Percentiles rank a stretch among this genome's conserved stretches.
Conservation (phyloP, 2,888 invertebrate species). For the Opisthograptis luteolata region DNA sequence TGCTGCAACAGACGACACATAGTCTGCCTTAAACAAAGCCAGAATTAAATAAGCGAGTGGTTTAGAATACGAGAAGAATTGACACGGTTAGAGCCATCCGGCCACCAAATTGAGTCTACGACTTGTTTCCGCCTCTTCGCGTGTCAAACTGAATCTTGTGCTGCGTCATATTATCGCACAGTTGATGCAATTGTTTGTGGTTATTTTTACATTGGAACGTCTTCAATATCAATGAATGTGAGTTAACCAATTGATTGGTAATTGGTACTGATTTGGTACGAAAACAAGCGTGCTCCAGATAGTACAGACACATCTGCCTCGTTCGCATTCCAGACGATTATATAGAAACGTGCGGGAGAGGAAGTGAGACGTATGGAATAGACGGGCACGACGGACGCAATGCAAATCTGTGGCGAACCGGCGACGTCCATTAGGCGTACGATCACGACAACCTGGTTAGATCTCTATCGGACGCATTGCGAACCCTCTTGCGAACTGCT, state of each 20-base stretch:
- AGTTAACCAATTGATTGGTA: conserved; percentile 22
- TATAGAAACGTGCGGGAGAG: conserved; percentile 55
- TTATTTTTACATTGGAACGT: conserved; percentile 20
- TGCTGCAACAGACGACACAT: conserved; percentile 3
- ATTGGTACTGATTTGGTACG: conserved; percentile 34
- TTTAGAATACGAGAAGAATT: conserved; percentile 56
- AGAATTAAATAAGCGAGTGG: conserved; percentile 34
- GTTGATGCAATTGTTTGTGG: conserved; percentile 13
- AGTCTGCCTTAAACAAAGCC: conserved; percentile 12
- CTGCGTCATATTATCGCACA: conserved; percentile 1
- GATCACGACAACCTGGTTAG: conserved; percentile 55
- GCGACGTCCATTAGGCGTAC: conserved; percentile 61
- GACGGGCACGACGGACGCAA: conserved; percentile 66
- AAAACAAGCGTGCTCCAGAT: conserved; percentile 43
- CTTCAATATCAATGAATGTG: conserved; percentile 28
- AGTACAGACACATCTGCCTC: conserved; percentile 40
- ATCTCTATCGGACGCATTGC: conserved; percentile 47
- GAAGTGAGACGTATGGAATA: conserved; percentile 66
- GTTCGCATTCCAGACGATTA: conserved; percentile 63
- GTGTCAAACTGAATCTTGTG: conserved; percentile 37
- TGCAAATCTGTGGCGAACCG: conserved; percentile 72
- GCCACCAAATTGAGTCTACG: conserved; percentile 60
- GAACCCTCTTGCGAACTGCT: conserved; percentile 54
- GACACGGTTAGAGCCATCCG: conserved; percentile 66
- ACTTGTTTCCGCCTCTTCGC: conserved; percentile 47